These are phyloP conservation scores for Drosophila fuyamai DNA, from an alignment of 1,140 invertebrate species.

Conservation along the genomic window DNA sequence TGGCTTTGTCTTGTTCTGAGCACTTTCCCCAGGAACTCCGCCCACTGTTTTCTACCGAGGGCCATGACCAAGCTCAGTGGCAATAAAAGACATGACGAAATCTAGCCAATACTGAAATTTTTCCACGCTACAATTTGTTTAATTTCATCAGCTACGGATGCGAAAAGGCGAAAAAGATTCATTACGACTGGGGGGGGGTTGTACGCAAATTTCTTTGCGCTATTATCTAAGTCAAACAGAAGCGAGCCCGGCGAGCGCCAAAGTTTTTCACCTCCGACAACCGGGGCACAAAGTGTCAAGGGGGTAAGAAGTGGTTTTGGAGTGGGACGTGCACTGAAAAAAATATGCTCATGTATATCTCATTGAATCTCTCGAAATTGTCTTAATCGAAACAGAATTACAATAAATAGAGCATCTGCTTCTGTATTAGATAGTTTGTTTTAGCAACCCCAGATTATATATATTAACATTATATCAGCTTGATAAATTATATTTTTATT, in stretches of 20 bases:
- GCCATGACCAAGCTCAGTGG: conserved; percentile 26
- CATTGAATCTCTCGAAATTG: too few species aligned
- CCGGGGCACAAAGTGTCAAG: conserved; percentile 27
- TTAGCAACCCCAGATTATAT: too few species aligned
- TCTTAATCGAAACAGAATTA: too few species aligned
- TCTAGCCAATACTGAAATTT: conserved; percentile 58
- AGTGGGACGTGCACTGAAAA: neutral
- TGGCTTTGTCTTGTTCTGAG: neutral
- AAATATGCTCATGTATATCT: neutral
- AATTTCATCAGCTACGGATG: conserved; percentile 61
- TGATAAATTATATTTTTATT: too few species aligned
- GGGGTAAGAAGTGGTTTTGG: neutral
- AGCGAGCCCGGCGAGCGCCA: conserved; percentile 20
- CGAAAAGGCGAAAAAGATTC: neutral
- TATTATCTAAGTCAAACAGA: conserved; percentile 75
- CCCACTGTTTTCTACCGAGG: conserved; percentile 11
- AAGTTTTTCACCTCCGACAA: conserved; percentile 53
- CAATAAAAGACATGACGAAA: conserved; percentile 64
- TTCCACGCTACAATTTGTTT: conserved; percentile 69
- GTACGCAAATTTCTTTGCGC: conserved; percentile 59
- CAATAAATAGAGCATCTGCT: too few species aligned
- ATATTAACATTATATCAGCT: too few species aligned
- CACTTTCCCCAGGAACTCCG: neutral
- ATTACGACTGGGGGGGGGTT: neutral
- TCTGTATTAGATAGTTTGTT: too few species aligned